phyloP scores from a whole-genome alignment of 2,888 invertebrate genomes.

The Nemurella pictetii region DNA sequence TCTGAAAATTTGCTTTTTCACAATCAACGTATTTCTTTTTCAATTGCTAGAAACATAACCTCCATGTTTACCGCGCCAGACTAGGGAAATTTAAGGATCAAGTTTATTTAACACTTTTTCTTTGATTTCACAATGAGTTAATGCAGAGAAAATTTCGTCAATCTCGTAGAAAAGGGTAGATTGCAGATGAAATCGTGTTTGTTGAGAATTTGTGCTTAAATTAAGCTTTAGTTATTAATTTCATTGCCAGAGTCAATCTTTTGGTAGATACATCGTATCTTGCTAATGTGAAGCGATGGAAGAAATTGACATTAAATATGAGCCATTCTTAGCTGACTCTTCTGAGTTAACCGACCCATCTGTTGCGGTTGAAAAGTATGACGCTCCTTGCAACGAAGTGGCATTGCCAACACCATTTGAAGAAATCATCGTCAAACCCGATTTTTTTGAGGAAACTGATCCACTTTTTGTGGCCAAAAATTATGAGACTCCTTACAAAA shows the following conservation, averaged over 20 bases:
- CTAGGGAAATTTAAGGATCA: too few relatives aligned
- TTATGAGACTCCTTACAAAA: background rate
- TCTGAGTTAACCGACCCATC: background rate
- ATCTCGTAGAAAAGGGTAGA: too few relatives aligned
- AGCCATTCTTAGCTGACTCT: background rate
- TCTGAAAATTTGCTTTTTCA: background rate
- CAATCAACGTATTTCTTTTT: background rate
- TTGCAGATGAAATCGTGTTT: too few relatives aligned
- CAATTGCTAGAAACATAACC: background rate
- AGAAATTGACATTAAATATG: background rate
- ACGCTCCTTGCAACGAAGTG: background rate
- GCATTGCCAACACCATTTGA: background rate
- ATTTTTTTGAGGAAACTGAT: background rate
- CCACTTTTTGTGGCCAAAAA: background rate
- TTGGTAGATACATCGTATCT: too few relatives aligned
- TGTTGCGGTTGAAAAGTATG: background rate
- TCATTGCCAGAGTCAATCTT: background rate
- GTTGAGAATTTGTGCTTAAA: too few relatives aligned
- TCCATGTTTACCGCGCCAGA: background rate
- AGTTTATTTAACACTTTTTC: too few relatives aligned
- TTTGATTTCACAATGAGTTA: too few relatives aligned
- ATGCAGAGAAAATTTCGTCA: too few relatives aligned
- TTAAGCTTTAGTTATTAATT: too few relatives aligned
- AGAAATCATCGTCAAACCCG: too few relatives aligned
- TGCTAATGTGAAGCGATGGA: background rate